phyloP scores from a whole-genome alignment of 1,140 invertebrate genomes.

The Cyrtorhinus lividipennis region DNA sequence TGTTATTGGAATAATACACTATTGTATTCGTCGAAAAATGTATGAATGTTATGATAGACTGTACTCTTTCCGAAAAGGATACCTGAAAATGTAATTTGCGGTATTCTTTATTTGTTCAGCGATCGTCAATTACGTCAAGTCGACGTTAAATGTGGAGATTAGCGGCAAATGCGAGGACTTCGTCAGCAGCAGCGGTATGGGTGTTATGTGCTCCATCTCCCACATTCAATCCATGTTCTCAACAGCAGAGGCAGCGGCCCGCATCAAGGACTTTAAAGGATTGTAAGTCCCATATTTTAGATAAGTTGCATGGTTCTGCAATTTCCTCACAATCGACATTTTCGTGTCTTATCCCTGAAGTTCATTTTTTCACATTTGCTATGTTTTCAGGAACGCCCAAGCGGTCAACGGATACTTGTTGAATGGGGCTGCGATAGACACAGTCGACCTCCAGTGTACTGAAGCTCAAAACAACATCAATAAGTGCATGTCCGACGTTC shows the following conservation, averaged over 20 bases:
- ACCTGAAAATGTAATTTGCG: no score
- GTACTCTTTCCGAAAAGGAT: no score
- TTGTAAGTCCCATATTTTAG: constrained; percentile 19
- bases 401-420: neutral
- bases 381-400: neutral
- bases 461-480: neutral
- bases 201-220: constrained; percentile 63
- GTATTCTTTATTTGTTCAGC: no score
- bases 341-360: no score
- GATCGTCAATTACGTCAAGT: constrained; percentile 79
- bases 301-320: no score
- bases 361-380: no score
- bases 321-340: no score
- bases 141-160: constrained; percentile 48
- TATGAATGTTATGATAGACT: no score
- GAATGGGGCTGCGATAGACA: neutral
- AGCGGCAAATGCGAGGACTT: constrained; percentile 61
- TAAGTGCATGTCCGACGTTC: neutral
- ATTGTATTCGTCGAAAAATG: no score
- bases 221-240: constrained; percentile 40
- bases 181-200: constrained; percentile 82
- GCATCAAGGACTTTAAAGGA: constrained; percentile 40
- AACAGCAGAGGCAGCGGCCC: constrained; percentile 36
- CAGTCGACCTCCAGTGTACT: neutral
- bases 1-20: constrained; percentile 17